A percentile compares a stretch with the other conserved stretches of the same genome.
Conservation (phyloP, 1,140 invertebrate genomes). For the Dinothrombium tinctorium region DNA sequence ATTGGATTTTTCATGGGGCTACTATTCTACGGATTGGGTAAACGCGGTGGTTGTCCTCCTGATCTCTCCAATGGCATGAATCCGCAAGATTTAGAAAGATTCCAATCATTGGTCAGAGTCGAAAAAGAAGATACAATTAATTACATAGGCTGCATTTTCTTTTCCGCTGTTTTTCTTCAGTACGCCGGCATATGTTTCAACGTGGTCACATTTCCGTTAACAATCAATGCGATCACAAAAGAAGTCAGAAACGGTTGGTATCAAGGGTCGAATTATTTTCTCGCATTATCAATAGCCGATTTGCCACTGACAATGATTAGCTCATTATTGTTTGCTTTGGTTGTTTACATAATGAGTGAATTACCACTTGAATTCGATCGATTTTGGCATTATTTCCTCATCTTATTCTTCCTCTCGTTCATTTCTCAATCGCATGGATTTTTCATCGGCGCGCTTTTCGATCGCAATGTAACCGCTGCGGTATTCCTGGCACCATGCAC, state of each 20-base stretch:
- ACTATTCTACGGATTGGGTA: too few species aligned
- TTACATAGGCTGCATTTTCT: too few species aligned
- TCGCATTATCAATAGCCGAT: not conserved
- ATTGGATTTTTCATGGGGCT: too few species aligned
- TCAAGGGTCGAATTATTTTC: not conserved
- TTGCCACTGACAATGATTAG: constrained; percentile 1
- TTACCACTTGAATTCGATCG: constrained; percentile 20
- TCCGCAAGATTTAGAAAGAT: too few species aligned
- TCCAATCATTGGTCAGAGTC: too few species aligned
- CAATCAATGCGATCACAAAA: constrained; percentile 76
- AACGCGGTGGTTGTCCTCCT: too few species aligned
- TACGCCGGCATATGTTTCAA: not conserved
- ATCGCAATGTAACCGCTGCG: not conserved
- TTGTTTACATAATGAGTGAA: not conserved
- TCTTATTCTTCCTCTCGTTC: not conserved
- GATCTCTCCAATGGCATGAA: too few species aligned
- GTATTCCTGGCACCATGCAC: constrained; percentile 4
- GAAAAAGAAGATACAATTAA: too few species aligned
- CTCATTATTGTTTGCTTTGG: not conserved
- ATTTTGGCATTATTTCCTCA: not conserved
- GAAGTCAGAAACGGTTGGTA: constrained; percentile 67
- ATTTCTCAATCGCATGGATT: constrained; percentile 5
- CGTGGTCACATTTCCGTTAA: constrained; percentile 24
- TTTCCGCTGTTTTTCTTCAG: too few species aligned
- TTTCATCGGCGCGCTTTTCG: constrained; percentile 3